Evolutionary conservation across 2,797 vertebrate species (phyloP).

Genomic region (Lycodopsis pacificus): DNA sequence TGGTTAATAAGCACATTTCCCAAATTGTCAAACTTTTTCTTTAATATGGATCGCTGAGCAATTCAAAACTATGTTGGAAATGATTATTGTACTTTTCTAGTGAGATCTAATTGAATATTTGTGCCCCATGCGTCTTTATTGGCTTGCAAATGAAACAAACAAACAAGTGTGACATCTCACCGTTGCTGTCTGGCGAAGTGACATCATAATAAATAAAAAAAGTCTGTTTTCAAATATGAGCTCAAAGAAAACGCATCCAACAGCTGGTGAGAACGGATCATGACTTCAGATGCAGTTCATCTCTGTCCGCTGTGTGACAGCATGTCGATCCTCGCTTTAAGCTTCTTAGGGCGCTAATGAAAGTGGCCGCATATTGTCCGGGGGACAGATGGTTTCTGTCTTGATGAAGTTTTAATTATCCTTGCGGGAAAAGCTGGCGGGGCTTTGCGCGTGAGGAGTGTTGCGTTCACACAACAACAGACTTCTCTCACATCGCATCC

Average conservation of each 20-base stretch:
- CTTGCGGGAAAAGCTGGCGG: constrained; percentile 45
- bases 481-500: constrained; percentile 30
- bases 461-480: constrained; percentile 32
- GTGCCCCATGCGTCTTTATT: not conserved
- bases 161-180: not conserved
- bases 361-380: constrained; percentile 77
- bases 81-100: no score
- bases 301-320: constrained; percentile 39
- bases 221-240: not conserved
- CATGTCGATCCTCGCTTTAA: constrained; percentile 72
- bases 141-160: not conserved
- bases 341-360: constrained; percentile 83
- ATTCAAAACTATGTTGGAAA: not conserved
- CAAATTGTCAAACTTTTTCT: not conserved
- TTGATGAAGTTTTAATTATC: constrained; percentile 83
- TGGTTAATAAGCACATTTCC: not conserved
- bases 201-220: not conserved
- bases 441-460: constrained; percentile 23
- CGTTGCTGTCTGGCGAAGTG: not conserved
- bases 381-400: constrained; percentile 83
- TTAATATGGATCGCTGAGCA: not conserved
- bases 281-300: constrained; percentile 4
- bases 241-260: not conserved
- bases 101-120: not conserved
- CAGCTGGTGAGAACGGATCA: not conserved